Percentiles rank a stretch among this genome's conserved stretches.
phyloP scores from a whole-genome alignment of 2,797 vertebrate genomes.

The Phalloptychus januarius region DNA sequence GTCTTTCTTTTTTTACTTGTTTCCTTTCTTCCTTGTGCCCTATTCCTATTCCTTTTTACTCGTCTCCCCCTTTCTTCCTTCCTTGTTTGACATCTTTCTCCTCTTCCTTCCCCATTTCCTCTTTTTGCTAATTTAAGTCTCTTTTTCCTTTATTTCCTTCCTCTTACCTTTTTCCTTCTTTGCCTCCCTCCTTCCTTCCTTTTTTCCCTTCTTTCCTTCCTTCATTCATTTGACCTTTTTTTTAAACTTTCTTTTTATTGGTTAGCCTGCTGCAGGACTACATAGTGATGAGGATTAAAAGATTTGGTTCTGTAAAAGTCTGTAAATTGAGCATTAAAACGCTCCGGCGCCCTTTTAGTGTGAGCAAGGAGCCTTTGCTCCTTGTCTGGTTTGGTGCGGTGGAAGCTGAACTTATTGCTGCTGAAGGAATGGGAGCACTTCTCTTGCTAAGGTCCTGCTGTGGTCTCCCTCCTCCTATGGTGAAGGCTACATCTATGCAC shows the following conservation, averaged over 20 bases:
- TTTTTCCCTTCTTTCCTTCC: neutral
- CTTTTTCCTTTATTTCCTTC: neutral
- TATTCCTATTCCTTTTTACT: neutral
- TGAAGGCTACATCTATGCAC: constrained; percentile 43
- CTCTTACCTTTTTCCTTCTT: neutral
- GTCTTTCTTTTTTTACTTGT: neutral
- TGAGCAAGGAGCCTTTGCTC: constrained; percentile 44
- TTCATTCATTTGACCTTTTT: neutral
- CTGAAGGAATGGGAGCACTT: constrained; percentile 59
- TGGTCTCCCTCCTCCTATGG: constrained; percentile 48
- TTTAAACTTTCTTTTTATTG: neutral
- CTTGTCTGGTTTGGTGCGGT: constrained; percentile 23
- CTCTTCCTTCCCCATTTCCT: neutral
- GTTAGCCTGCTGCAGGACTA: neutral
- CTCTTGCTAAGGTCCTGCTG: constrained; percentile 59
- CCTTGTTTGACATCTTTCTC: neutral
- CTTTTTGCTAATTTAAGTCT: neutral
- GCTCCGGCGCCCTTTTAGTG: constrained; percentile 31
- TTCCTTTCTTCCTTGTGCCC: neutral
- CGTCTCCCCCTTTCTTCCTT: neutral
- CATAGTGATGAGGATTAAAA: neutral
- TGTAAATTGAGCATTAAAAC: neutral
- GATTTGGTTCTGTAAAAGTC: neutral
- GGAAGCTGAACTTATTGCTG: constrained; percentile 58
- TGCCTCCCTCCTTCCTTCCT: neutral